phyloP scores from a whole-genome alignment of 2,797 vertebrate genomes.

The Eulemur rubriventer region DNA sequence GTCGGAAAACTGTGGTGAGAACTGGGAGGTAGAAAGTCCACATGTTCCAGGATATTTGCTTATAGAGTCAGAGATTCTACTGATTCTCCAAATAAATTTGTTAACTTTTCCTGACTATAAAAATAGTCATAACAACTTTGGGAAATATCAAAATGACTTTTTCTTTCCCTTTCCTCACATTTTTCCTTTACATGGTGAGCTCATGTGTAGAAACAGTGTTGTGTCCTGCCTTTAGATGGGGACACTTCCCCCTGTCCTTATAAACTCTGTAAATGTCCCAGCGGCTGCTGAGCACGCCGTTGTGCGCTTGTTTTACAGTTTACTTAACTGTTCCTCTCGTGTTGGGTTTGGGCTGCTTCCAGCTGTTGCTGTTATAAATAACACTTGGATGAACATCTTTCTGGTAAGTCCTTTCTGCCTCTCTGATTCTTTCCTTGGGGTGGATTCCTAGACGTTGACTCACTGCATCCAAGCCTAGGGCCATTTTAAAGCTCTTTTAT shows the following conservation, averaged over 20 bases:
- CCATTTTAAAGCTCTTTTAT: neutral
- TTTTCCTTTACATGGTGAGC: neutral
- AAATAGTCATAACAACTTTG: neutral
- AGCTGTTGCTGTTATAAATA: neutral
- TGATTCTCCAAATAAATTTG: neutral
- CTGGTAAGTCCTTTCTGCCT: neutral
- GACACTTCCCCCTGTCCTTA: rapidly evolving
- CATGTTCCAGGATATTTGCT: neutral
- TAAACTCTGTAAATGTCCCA: neutral
- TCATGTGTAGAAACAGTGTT: rapidly evolving
- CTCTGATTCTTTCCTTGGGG: neutral
- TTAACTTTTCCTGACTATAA: neutral
- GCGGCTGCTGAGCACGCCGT: rapidly evolving
- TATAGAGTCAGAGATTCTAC: neutral
- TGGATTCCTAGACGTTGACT: constrained; percentile 22
- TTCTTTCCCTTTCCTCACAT: neutral
- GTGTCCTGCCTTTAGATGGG: no score
- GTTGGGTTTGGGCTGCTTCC: neutral
- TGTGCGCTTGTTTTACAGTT: rapidly evolving
- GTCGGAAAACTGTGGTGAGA: rapidly evolving
- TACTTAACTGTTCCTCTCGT: rapidly evolving
- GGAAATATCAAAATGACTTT: neutral
- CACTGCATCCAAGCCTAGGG: neutral
- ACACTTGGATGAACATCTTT: neutral
- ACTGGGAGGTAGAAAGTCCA: neutral